phyloP scores from a whole-genome alignment of 2,113 vertebrate species.

The Thymallus thymallus region DNA sequence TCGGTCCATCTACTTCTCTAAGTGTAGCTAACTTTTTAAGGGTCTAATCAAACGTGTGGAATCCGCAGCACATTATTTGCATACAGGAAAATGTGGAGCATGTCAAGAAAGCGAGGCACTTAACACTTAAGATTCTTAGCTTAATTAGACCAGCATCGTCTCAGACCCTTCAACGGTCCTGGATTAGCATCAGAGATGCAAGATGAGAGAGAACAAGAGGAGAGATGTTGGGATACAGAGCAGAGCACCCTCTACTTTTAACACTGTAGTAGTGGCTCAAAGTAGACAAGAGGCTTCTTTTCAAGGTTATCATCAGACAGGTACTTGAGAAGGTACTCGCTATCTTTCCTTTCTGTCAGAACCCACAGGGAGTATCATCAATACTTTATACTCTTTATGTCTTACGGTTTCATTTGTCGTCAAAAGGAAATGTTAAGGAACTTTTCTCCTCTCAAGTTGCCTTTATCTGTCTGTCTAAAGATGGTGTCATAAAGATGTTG shows the following conservation, averaged over 20 bases:
- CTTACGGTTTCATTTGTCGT: neutral
- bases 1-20: neutral
- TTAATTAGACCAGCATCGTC: neutral
- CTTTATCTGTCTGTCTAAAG: too few relatives aligned
- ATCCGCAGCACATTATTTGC: neutral
- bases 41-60: neutral
- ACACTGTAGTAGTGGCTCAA: neutral
- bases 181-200: neutral
- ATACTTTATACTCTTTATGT: neutral
- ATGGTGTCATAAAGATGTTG: too few relatives aligned
- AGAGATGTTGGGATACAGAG: neutral
- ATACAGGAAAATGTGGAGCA: neutral
- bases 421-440: too few relatives aligned
- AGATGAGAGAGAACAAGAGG: neutral
- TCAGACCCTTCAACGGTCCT: neutral
- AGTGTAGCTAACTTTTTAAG: neutral
- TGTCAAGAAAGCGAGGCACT: neutral
- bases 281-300: slow-evolving; percentile 1
- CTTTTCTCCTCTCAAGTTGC: too few relatives aligned
- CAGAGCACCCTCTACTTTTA: neutral
- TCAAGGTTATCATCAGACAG: slow-evolving; percentile 27
- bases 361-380: neutral
- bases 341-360: neutral
- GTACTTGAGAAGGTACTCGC: neutral
- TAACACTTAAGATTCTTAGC: neutral